Percentiles rank a stretch among this genome's conserved stretches.
Evolutionary conservation across 2,113 vertebrate genomes (phyloP).

Genomic region (Zonotrichia leucophrys): DNA sequence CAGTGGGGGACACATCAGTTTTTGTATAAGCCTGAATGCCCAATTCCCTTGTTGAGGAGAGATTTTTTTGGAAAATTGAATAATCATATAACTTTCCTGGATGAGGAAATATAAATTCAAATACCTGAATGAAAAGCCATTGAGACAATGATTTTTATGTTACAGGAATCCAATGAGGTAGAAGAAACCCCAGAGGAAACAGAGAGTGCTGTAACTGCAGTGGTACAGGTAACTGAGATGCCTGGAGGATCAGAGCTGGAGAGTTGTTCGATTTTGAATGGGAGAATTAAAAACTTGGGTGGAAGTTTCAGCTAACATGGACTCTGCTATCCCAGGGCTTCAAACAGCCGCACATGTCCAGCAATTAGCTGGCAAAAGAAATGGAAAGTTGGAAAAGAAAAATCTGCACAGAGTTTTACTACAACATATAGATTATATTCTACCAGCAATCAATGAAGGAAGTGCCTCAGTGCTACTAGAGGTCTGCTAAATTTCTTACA

Average conservation of each 20-base stretch:
- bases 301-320: not conserved
- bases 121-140: not conserved
- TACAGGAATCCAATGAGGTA: not conserved
- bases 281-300: not conserved
- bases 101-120: not conserved
- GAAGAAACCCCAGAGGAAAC: not conserved
- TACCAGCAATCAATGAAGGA: not conserved
- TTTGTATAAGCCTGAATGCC: not conserved
- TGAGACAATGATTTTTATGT: not conserved
- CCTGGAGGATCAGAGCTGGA: not conserved
- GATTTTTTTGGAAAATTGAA: not conserved
- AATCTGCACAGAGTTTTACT: not conserved
- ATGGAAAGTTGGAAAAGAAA: not conserved
- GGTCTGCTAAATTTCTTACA: not conserved
- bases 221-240: not conserved
- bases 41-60: not conserved
- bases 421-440: not conserved
- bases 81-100: not conserved
- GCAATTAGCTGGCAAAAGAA: not conserved
- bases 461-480: not conserved
- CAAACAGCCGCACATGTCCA: not conserved
- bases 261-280: not conserved
- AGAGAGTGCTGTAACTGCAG: not conserved
- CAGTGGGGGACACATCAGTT: not conserved
- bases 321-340: not conserved